Base-by-base conservation (phyloP, 2,888 invertebrate genomes). In the Amphipyra tragopoginis region DNA sequence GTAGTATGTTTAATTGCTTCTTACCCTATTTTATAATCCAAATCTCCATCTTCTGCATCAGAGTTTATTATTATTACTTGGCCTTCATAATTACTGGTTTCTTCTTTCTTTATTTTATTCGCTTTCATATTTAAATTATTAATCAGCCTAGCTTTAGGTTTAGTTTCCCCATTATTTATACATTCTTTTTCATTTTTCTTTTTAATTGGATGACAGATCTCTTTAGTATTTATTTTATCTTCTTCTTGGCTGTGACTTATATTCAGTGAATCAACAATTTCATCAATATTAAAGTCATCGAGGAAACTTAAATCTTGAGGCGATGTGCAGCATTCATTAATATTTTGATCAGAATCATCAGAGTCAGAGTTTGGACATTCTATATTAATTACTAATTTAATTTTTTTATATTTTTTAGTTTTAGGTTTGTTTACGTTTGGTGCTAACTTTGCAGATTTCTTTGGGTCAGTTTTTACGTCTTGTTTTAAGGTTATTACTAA, bases 201-300 rank as follows among this genome's bases (percentile, higher is more conserved):
- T 0, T 52, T 34, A 9, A 34, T 52, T 14, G 34, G 0, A n/a
- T 14, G 5, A n/a, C 40, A 40, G 11, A 5, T 48, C 42, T 51
- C 33, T 51, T 42, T 29, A n/a, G 5, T 14, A 34, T 21, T 47
- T 34, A n/a, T 10, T 34, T 54, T 42, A 43, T 15, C 1, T 5
- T 69, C 39, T 1, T 14, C 6, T 48, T 50, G 9, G 21, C 9
- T 45, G 15, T 40, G 21, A 47, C 34, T 39, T 9, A 10, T 15
- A 36, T 54, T 43, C 9, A 69, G 79, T 66, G 83, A 87, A 47
- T 89, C 81, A 2, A 89, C 87, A 21, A 93, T 90, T 81, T 90
- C 91, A 70, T 93, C 93, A 29, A 90, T 77, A 74, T 93, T 82
- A 5, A 93, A 81, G 65, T 92, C 92, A 59, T 93, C 92, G 10